These are phyloP conservation scores for Pheosia tremula DNA, from an alignment of 2,888 invertebrate species.

Conservation along the genomic window DNA sequence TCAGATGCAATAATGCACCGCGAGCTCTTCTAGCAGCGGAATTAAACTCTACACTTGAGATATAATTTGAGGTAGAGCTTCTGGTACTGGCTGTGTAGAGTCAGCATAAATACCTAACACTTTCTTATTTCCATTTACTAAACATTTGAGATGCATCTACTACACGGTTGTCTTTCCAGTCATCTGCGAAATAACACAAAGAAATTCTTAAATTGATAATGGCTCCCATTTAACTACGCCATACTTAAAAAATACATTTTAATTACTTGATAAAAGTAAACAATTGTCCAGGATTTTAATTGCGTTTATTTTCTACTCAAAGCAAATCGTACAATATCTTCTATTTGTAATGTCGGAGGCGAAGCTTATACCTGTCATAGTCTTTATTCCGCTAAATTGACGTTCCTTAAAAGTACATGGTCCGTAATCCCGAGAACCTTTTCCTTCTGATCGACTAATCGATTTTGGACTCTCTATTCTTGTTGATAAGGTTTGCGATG, in stretches of 20 bases:
- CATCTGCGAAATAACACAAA: too few species aligned
- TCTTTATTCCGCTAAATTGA: slow-evolving; percentile 37
- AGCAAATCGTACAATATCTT: background rate
- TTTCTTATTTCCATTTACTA: background rate
- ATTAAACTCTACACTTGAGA: slow-evolving; percentile 38
- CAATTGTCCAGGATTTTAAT: background rate
- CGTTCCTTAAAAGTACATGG: slow-evolving; percentile 29
- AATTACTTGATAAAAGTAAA: too few species aligned
- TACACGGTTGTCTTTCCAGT: too few species aligned
- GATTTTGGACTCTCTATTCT: slow-evolving; percentile 34
- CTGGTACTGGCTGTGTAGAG: background rate
- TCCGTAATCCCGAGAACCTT: slow-evolving; percentile 20
- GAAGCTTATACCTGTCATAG: slow-evolving; percentile 23
- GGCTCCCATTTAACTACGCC: too few species aligned
- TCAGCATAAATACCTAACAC: background rate
- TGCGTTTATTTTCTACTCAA: background rate
- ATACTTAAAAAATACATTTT: too few species aligned
- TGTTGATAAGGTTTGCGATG: slow-evolving; percentile 88
- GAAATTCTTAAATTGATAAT: too few species aligned
- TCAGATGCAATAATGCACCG: slow-evolving; percentile 39
- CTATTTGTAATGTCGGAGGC: slow-evolving; percentile 11
- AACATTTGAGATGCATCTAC: too few species aligned
- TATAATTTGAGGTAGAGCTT: slow-evolving; percentile 20
- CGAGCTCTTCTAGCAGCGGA: slow-evolving; percentile 26
- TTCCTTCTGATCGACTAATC: slow-evolving; percentile 9